Evolutionary conservation across 2,797 vertebrate species (phyloP).

Genomic region (Chaetodon trifasciatus): DNA sequence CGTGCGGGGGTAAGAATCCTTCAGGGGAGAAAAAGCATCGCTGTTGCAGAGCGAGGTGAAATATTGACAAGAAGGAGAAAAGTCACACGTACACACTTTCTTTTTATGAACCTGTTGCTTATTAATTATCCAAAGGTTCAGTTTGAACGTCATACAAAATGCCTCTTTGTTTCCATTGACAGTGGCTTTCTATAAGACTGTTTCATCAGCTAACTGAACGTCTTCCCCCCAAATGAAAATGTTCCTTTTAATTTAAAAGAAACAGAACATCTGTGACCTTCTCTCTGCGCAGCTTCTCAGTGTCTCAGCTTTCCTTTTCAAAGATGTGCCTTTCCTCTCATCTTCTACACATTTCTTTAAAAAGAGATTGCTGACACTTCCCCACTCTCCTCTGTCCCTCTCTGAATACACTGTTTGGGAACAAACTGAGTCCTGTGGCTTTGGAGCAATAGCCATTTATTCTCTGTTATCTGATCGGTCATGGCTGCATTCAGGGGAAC

Average conservation of each 20-base stretch:
- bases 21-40: background rate
- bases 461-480: constrained; percentile 44
- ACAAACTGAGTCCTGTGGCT: constrained; percentile 34
- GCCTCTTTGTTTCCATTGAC: constrained; percentile 4
- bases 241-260: constrained; percentile 62
- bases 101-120: constrained; percentile 8
- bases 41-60: background rate
- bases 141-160: background rate
- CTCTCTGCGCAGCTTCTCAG: constrained; percentile 35
- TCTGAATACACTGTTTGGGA: constrained; percentile 23
- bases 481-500: constrained; percentile 39
- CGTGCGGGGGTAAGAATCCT: background rate
- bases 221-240: constrained; percentile 49
- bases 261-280: constrained; percentile 67
- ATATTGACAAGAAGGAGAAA: background rate
- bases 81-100: background rate
- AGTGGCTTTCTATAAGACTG: constrained; percentile 8
- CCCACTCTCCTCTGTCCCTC: constrained; percentile 20
- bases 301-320: constrained; percentile 44
- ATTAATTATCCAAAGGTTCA: background rate
- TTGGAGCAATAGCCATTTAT: constrained; percentile 38
- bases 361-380: constrained; percentile 35
- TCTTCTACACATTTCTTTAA: constrained; percentile 19
- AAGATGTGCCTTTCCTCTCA: constrained; percentile 39
- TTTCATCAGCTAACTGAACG: constrained; percentile 28